Evolutionary conservation across 2,113 vertebrate species (phyloP).

Genomic region (Arothron firmamentum): DNA sequence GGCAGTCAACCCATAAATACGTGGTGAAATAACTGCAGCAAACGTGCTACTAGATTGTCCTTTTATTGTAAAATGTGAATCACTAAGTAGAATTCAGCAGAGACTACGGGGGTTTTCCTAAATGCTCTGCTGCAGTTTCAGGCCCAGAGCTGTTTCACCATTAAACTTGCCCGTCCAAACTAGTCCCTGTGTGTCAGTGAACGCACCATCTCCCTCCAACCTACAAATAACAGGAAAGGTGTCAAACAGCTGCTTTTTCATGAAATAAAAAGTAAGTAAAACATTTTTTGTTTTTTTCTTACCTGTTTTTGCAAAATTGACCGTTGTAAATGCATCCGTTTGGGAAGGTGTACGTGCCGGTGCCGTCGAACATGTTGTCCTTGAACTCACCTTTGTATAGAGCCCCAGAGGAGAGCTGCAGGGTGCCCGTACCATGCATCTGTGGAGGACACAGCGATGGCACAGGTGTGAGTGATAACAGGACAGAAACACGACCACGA

Average conservation of each 20-base stretch:
- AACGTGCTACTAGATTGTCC: too few relatives aligned
- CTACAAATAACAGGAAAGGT: conserved; percentile 48
- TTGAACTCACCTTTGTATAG: conserved; percentile 83
- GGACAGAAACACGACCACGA: neutral
- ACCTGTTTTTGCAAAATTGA: conserved; percentile 82
- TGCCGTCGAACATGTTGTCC: conserved; percentile 81
- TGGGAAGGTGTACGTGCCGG: conserved; percentile 79
- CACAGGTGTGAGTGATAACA: neutral
- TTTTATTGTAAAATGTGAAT: neutral
- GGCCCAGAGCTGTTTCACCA: conserved; percentile 74
- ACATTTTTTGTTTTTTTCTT: neutral
- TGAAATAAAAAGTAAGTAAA: neutral
- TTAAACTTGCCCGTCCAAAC: conserved; percentile 80
- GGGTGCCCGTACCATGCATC: conserved; percentile 81
- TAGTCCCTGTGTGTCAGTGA: conserved; percentile 70
- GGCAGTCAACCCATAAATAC: too few relatives aligned
- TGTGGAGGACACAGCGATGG: conserved; percentile 32
- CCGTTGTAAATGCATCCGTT: conserved; percentile 76
- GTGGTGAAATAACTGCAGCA: too few relatives aligned
- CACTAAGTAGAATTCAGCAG: neutral
- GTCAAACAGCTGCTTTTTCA: neutral
- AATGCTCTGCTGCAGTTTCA: conserved; percentile 76
- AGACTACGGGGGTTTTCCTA: conserved; percentile 13
- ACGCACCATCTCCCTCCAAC: conserved; percentile 78
- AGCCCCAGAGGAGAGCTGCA: conserved; percentile 80